Evolutionary conservation across 2,797 vertebrate species (phyloP).

Genomic region (Mormyrus hasselquistii): DNA sequence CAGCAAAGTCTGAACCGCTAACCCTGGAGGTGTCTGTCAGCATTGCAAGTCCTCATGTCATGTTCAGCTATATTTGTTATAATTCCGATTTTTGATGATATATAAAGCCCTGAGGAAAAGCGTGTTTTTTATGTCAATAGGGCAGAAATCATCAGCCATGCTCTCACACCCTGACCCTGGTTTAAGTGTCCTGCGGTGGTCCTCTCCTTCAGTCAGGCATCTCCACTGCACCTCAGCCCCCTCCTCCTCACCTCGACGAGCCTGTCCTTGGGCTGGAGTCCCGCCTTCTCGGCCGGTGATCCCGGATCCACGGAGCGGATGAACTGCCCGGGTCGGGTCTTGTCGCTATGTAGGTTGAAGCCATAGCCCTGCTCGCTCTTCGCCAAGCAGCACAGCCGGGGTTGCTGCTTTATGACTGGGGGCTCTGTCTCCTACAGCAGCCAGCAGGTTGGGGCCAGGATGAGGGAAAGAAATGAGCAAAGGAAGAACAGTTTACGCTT

Average conservation of each 20-base stretch:
- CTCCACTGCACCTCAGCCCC: neutral
- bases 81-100: neutral
- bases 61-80: neutral
- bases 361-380: conserved; percentile 78
- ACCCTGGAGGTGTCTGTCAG: neutral
- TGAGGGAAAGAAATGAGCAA: neutral
- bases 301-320: conserved; percentile 80
- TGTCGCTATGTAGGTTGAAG: conserved; percentile 90
- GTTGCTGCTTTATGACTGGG: conserved; percentile 59
- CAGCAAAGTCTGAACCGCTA: neutral
- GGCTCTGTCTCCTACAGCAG: neutral
- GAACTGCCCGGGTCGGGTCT: conserved; percentile 76
- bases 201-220: neutral
- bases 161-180: neutral
- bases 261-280: conserved; percentile 75
- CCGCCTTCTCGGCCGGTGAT: conserved; percentile 72
- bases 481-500: neutral
- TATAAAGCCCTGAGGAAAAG: neutral
- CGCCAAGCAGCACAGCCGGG: conserved; percentile 77
- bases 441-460: neutral
- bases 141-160: neutral
- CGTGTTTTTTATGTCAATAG: neutral
- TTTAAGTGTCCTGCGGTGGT: neutral
- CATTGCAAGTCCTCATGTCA: neutral
- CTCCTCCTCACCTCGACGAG: conserved; percentile 50